Conservation (phyloP, 2,888 invertebrate species). For the Lasioglossum leucozonium region DNA sequence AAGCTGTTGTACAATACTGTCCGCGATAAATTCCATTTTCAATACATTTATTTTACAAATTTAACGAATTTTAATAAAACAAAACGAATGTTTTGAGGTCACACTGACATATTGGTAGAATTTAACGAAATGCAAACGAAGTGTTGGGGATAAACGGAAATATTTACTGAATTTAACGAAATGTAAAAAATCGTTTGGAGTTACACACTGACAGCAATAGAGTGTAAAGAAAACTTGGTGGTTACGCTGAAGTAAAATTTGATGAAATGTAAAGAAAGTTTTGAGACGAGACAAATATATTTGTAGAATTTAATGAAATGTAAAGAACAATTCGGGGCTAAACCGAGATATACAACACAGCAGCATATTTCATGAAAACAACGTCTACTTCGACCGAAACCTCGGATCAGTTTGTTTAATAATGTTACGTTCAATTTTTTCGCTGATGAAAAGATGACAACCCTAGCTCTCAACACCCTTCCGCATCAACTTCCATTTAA, state of each 20-base stretch:
- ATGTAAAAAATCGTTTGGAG: background rate
- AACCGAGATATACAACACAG: background rate
- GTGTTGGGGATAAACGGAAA: background rate
- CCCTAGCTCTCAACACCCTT: conserved; percentile 4
- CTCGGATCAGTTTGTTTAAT: conserved; percentile 2
- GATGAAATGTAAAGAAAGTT: background rate
- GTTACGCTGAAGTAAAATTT: background rate
- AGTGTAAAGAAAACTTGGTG: no score
- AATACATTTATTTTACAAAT: background rate
- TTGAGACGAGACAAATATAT: background rate
- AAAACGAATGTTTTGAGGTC: background rate
- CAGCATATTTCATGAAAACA: conserved; percentile 10
- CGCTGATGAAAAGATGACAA: conserved; percentile 3
- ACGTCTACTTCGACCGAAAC: background rate
- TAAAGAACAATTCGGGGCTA: background rate
- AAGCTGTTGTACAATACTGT: background rate
- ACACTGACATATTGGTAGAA: background rate
- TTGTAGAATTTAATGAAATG: background rate
- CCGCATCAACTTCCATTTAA: conserved; percentile 20
- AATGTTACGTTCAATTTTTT: background rate
- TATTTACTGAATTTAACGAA: background rate
- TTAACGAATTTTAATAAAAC: background rate
- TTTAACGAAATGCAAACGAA: background rate
- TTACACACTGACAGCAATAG: no score
- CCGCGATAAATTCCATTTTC: background rate